Conservation (phyloP, 1,140 invertebrate genomes). For the Reticulitermes speratus region DNA sequence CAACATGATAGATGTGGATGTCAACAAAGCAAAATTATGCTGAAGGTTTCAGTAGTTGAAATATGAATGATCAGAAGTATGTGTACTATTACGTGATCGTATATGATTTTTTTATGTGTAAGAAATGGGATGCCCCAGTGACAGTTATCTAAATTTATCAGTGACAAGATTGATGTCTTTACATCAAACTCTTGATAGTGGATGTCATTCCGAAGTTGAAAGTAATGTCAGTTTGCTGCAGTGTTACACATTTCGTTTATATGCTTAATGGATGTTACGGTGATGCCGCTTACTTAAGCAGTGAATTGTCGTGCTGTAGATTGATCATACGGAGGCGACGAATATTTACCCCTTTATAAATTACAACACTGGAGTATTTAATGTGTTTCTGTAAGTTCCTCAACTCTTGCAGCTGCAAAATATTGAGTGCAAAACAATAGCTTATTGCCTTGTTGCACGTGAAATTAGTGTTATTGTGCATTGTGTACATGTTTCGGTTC, state of each 20-base stretch:
- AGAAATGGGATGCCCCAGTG: background rate
- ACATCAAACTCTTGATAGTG: background rate
- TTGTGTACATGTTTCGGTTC: too few species aligned
- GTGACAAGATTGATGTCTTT: background rate
- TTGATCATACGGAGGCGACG: too few species aligned
- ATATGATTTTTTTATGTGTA: background rate
- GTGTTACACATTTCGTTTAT: too few species aligned
- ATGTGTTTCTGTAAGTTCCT: too few species aligned
- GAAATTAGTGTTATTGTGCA: background rate
- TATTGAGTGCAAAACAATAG: background rate
- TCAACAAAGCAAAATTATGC: background rate
- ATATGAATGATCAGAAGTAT: background rate
- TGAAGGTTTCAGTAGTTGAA: background rate
- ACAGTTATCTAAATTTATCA: slow-evolving; percentile 13
- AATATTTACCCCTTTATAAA: background rate
- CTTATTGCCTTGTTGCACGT: background rate
- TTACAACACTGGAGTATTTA: too few species aligned
- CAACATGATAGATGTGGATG: slow-evolving; percentile 3
- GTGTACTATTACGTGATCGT: background rate
- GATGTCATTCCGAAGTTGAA: background rate
- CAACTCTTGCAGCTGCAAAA: too few species aligned
- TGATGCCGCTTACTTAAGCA: background rate
- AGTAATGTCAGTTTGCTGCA: background rate
- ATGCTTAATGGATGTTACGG: too few species aligned
- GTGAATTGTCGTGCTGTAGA: background rate